Base-by-base conservation (phyloP, 1,140 invertebrate species). In the Temnothorax curvispinosus region DNA sequence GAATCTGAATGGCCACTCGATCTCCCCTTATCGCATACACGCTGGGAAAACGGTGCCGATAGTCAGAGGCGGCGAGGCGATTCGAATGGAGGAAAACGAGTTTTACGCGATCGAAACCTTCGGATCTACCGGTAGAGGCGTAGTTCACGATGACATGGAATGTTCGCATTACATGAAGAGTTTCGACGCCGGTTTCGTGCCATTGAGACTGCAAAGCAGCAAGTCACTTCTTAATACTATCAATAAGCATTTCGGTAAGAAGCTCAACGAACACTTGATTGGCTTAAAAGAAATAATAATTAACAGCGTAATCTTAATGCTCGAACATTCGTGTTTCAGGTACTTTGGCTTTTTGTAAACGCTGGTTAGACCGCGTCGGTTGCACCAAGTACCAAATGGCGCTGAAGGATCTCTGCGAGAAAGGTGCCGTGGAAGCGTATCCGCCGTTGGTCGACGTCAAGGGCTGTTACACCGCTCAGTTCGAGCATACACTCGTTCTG, bases 111-210 rank as follows among this genome's bases (percentile, higher is more conserved):
- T 99, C 88, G 99, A 99, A 96, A 99, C 99, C 0, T 99, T 99
- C 94, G 99, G 99, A 8, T 99, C 99, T 3, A 99, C 99, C 15
- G 99, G 99, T 4, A 97, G 98, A 88, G 99, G 99, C 15, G 96
- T 98, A 76, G 99, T 99, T 1, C 99, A 99, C 94, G 99, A 99
- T 95, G 99, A 99, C 94, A 99, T 99, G 98, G 99, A 99, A 93
- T 98, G 98, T 87, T 99, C 99, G 47, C 99, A 99, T 96, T 99
- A 99, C 93, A 99, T 99, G 99, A 99, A 99, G 95, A 99, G 99
- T 94, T 99, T 98, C 95, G 99, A 99, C 92, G 97, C 97, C 94
- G 98, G 98, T 85, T 99, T 98, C 95, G 98, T 99, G 60, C 98
- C 98, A 75, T 94, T 99, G 58, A 98, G 98, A 93, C 95, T 99